Conservation (phyloP, 2,888 invertebrate genomes). For the Blomia tropicalis region DNA sequence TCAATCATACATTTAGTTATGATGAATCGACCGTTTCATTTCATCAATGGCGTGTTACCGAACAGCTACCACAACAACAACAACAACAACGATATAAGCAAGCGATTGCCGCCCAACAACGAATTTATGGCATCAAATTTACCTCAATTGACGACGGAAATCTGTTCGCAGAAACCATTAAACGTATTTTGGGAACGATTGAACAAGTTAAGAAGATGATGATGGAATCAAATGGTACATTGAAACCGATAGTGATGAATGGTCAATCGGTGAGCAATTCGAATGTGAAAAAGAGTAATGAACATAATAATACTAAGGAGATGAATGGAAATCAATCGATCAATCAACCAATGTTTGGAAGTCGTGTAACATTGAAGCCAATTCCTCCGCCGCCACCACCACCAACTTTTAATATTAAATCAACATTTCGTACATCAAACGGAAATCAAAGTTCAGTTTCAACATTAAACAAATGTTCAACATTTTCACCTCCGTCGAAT, state of each 20-base stretch:
- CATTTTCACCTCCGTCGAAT: too few relatives aligned
- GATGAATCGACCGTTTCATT: conserved; percentile 2
- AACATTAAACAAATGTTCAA: too few relatives aligned
- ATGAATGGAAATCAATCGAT: not conserved
- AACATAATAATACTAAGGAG: not conserved
- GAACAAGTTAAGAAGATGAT: not conserved
- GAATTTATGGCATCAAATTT: not conserved
- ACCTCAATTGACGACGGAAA: not conserved
- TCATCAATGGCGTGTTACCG: conserved; percentile 10
- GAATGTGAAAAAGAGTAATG: not conserved
- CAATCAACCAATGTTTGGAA: not conserved
- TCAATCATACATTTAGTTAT: conserved; percentile 1
- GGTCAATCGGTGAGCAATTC: not conserved
- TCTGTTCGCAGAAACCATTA: not conserved
- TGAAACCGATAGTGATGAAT: not conserved
- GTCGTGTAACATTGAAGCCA: not conserved
- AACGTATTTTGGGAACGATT: not conserved
- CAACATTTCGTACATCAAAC: too few relatives aligned
- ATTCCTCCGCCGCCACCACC: conserved; percentile 6
- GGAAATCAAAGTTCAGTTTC: too few relatives aligned
- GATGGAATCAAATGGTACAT: not conserved
- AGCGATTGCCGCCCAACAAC: not conserved
- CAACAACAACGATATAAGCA: too few relatives aligned
- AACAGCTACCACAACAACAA: too few relatives aligned
- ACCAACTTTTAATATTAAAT: not conserved